Conservation (phyloP, 1,140 invertebrate genomes). For the Phymorhynchus buccinoides region DNA sequence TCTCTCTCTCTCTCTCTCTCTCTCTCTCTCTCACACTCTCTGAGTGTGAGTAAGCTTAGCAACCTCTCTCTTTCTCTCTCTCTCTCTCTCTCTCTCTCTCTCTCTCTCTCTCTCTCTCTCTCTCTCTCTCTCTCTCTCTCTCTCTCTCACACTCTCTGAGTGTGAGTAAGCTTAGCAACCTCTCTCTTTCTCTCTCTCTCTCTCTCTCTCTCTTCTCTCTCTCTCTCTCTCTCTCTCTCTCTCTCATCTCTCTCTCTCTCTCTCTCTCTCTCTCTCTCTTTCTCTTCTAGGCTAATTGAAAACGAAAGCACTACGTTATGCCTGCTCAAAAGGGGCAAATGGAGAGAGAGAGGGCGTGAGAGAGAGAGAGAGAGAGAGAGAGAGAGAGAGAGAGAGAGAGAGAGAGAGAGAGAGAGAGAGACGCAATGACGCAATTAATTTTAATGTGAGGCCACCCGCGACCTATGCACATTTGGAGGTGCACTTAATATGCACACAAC, state of each 20-base stretch:
- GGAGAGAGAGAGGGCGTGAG: too few relatives aligned
- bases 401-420: too few relatives aligned
- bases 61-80: background rate
- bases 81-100: background rate
- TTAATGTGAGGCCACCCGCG: too few relatives aligned
- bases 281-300: too few relatives aligned
- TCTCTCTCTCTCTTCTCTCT: slow-evolving; percentile 20
- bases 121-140: slow-evolving; percentile 22
- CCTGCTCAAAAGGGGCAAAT: too few relatives aligned
- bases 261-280: background rate
- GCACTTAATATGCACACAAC: too few relatives aligned
- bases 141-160: slow-evolving; percentile 20
- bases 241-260: background rate
- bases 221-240: background rate
- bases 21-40: background rate
- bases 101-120: slow-evolving; percentile 9
- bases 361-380: too few relatives aligned
- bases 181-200: slow-evolving; percentile 23
- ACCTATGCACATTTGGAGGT: too few relatives aligned
- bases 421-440: too few relatives aligned
- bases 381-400: too few relatives aligned
- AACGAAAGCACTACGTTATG: too few relatives aligned
- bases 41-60: background rate
- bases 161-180: too few relatives aligned
- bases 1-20: background rate